These are phyloP conservation scores for Aegithalos caudatus DNA, from an alignment of 2,113 vertebrate genomes.

Conservation along the genomic window DNA sequence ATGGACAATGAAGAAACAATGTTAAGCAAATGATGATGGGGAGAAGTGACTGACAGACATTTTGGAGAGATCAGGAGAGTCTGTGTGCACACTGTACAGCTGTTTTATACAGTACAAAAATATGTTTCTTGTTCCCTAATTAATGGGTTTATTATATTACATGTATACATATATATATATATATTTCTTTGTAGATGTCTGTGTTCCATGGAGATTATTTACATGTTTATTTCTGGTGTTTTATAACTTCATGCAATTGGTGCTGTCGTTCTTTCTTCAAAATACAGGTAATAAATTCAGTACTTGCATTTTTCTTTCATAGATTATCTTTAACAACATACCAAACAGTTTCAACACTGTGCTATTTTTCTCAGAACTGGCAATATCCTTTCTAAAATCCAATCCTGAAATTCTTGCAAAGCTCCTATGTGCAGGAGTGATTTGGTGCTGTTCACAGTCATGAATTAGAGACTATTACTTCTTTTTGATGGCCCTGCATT, in stretches of 20 bases:
- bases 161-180: not conserved
- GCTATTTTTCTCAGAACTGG: not conserved
- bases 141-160: conserved; percentile 18
- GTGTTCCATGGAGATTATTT: conserved; percentile 48
- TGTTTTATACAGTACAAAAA: conserved; percentile 36
- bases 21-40: not conserved
- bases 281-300: conserved; percentile 59
- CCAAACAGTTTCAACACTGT: not conserved
- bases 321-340: not conserved
- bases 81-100: conserved; percentile 36
- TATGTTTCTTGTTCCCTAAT: conserved; percentile 10
- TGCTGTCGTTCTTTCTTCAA: conserved; percentile 74
- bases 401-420: not conserved
- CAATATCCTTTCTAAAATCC: not conserved
- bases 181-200: conserved; percentile 61
- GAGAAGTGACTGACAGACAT: not conserved
- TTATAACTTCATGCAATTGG: conserved; percentile 72
- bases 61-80: not conserved
- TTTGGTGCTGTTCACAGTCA: not conserved
- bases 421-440: not conserved
- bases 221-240: conserved; percentile 68
- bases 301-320: conserved; percentile 24
- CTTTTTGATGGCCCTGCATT: not conserved
- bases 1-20: not conserved
- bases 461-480: not conserved